These are phyloP conservation scores for Botia almorhae DNA, from an alignment of 2,797 vertebrate genomes.

Conservation along the genomic window DNA sequence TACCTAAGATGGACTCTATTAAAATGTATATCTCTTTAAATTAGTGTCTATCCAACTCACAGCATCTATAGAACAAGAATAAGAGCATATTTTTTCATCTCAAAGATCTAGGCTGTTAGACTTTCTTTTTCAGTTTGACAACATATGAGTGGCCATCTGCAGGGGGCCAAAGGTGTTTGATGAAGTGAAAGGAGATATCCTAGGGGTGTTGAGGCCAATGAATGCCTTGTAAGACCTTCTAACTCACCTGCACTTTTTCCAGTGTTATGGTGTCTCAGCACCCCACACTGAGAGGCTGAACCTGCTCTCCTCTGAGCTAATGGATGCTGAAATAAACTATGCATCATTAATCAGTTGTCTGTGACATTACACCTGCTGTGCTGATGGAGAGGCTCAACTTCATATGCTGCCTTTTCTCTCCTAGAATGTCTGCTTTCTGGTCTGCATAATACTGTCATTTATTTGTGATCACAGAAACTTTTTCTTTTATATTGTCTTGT, in stretches of 20 bases:
- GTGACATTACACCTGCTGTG: constrained; percentile 48
- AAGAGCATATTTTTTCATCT: not conserved
- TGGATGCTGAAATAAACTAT: constrained; percentile 25
- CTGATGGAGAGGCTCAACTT: constrained; percentile 9
- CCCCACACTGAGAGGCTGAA: constrained; percentile 4
- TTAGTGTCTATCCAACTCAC: not conserved
- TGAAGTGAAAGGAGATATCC: constrained; percentile 40
- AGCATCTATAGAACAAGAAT: not conserved
- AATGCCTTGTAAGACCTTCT: constrained; percentile 16
- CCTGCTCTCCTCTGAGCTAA: constrained; percentile 34
- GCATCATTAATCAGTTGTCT: constrained; percentile 50
- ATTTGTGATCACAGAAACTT: not conserved
- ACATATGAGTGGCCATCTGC: constrained; percentile 23
- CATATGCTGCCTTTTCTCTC: constrained; percentile 21
- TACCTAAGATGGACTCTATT: not conserved
- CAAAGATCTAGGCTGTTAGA: not conserved
- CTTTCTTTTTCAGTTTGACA: constrained; percentile 30
- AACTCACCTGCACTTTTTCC: constrained; percentile 18
- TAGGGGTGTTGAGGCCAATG: constrained; percentile 19
- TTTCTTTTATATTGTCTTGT: constrained; percentile 15
- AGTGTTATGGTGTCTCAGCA: constrained; percentile 21
- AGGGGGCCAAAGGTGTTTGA: constrained; percentile 40
- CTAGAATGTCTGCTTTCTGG: constrained; percentile 3
- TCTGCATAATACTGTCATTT: not conserved
- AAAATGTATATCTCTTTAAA: not conserved